A percentile compares a stretch with the other conserved stretches of the same genome.
These are phyloP conservation scores for Andrena dorsata DNA, from an alignment of 2,888 invertebrate genomes.

Conservation along the genomic window DNA sequence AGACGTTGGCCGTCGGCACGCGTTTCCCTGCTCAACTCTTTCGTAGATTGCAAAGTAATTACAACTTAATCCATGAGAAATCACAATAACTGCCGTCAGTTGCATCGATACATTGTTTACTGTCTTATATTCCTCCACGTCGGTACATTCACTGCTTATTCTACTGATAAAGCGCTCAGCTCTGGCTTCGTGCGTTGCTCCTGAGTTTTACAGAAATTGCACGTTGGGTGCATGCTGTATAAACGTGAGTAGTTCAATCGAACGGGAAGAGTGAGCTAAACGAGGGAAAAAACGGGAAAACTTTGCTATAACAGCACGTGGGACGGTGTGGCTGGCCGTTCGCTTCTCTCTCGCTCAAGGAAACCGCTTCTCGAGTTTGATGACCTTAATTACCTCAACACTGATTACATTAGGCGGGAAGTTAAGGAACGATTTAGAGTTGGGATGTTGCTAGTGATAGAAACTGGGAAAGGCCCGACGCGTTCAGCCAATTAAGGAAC, in stretches of 20 bases:
- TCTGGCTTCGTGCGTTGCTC: too few species aligned
- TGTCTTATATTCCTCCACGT: too few species aligned
- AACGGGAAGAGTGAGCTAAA: neutral
- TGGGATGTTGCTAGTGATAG: constrained; percentile 63
- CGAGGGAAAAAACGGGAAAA: constrained; percentile 23
- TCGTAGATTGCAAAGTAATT: neutral
- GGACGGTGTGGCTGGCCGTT: constrained; percentile 45
- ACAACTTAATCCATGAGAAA: neutral
- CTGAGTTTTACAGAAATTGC: too few species aligned
- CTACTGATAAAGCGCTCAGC: too few species aligned
- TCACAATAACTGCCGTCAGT: too few species aligned
- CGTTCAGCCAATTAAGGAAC: constrained; percentile 49
- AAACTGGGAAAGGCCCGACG: constrained; percentile 59
- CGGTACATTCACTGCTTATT: too few species aligned
- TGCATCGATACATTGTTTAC: too few species aligned
- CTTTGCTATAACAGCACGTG: constrained; percentile 69
- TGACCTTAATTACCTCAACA: constrained; percentile 79
- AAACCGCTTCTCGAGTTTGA: constrained; percentile 77
- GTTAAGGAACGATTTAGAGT: constrained; percentile 80
- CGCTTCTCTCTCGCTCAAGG: constrained; percentile 62
- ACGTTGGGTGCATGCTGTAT: neutral
- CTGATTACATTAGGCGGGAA: constrained; percentile 78
- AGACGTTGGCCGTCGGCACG: constrained; percentile 27
- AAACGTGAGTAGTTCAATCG: neutral
- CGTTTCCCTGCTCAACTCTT: neutral